A percentile compares a stretch with the other conserved stretches of the same genome.
Evolutionary conservation across 92 coral and sea anemone genomes (phyloP).

Genomic region (Scolanthus callimorphus): DNA sequence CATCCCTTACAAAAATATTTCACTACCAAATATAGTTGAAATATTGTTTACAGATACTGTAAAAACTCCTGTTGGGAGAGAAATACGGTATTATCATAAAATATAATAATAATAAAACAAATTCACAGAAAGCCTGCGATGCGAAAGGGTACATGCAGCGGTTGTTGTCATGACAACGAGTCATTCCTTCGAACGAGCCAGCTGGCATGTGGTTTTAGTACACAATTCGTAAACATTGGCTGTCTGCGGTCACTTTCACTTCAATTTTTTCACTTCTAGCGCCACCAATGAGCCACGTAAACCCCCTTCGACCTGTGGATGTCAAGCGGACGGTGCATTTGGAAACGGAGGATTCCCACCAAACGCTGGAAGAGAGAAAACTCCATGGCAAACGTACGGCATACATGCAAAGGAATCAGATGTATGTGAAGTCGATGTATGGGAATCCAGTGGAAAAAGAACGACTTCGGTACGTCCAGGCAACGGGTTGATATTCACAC

Average conservation of each 20-base stretch:
- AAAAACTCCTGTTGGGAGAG: too few relatives aligned
- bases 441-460: slow-evolving; percentile 62
- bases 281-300: slow-evolving; percentile 38
- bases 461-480: slow-evolving; percentile 67
- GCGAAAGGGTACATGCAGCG: slow-evolving; percentile 13
- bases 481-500: slow-evolving; percentile 2
- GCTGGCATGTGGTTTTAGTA: neutral
- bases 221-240: too few relatives aligned
- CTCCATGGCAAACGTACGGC: slow-evolving; percentile 61
- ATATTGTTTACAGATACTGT: too few relatives aligned
- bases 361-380: slow-evolving; percentile 39
- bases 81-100: too few relatives aligned
- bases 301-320: slow-evolving; percentile 46
- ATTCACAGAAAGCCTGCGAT: neutral
- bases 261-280: slow-evolving; percentile 6
- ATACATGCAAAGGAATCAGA: slow-evolving; percentile 45
- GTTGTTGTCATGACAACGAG: slow-evolving; percentile 19
- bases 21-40: too few relatives aligned
- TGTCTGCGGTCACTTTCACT: neutral
- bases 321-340: slow-evolving; percentile 49
- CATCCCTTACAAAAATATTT: too few relatives aligned
- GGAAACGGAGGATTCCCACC: slow-evolving; percentile 46
- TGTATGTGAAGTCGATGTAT: slow-evolving; percentile 72
- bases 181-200: slow-evolving; percentile 13
- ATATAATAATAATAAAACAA: too few relatives aligned